phyloP scores from a whole-genome alignment of 2,113 vertebrate genomes.

The Chloropsis cyanopogon region DNA sequence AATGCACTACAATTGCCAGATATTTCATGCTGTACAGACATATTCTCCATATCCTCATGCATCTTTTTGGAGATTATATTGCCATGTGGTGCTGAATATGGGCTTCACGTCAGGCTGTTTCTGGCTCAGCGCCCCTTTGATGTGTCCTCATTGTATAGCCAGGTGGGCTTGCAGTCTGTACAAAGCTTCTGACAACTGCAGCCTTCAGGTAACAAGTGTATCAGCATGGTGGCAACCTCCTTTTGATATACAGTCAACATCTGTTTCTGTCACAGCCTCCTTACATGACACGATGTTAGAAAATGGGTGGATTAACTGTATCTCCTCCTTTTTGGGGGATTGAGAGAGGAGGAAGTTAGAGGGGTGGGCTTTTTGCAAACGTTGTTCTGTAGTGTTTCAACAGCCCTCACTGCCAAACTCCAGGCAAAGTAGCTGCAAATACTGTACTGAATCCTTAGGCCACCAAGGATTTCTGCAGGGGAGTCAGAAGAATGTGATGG shows the following conservation, averaged over 20 bases:
- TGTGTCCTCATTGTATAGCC: neutral
- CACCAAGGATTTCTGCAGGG: neutral
- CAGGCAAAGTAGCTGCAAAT: accelerated
- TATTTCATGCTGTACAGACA: neutral
- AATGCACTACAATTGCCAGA: neutral
- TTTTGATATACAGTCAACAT: neutral
- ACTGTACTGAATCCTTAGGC: neutral
- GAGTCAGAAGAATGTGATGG: neutral
- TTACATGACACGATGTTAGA: neutral
- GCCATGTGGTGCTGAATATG: neutral
- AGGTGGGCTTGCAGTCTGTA: neutral
- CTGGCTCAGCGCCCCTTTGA: neutral
- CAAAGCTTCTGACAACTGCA: neutral
- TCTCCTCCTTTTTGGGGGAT: neutral
- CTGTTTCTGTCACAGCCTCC: neutral
- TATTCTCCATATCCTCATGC: neutral
- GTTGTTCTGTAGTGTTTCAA: neutral
- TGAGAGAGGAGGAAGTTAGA: neutral
- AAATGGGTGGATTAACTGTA: neutral
- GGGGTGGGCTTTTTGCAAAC: neutral
- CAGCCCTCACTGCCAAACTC: neutral
- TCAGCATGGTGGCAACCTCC: neutral
- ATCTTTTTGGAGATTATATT: neutral
- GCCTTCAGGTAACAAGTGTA: neutral
- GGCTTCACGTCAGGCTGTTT: neutral